Conservation (phyloP, 1,140 invertebrate genomes). For the Gonatopus flavifemur region DNA sequence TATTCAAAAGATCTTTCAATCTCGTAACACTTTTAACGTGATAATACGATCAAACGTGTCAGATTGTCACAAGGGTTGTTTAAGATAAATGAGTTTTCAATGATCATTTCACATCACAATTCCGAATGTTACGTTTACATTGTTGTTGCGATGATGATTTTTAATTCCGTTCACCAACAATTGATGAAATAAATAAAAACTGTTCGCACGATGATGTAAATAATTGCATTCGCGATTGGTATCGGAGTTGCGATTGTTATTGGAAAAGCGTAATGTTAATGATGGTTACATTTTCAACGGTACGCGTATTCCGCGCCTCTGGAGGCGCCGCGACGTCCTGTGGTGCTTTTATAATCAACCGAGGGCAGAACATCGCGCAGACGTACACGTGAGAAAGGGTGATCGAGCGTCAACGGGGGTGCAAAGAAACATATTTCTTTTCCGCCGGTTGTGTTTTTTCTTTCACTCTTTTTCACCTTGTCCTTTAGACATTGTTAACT, state of each 20-base stretch:
- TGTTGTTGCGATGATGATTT: not conserved
- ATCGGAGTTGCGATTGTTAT: not conserved
- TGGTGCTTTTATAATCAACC: slow-evolving; percentile 48
- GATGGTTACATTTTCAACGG: slow-evolving; percentile 44
- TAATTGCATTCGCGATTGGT: not conserved
- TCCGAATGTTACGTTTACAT: not conserved
- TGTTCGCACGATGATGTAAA: no score
- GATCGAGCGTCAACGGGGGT: slow-evolving; percentile 22
- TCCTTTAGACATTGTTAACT: no score
- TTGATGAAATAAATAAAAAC: no score
- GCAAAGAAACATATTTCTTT: slow-evolving; percentile 10
- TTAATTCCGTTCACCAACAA: no score
- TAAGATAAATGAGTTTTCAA: no score
- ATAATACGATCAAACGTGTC: no score
- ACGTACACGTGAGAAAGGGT: slow-evolving; percentile 33
- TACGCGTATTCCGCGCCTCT: slow-evolving; percentile 51
- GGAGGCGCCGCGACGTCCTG: slow-evolving; percentile 44
- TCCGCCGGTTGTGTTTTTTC: no score
- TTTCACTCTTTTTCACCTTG: no score
- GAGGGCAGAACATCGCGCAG: slow-evolving; percentile 36
- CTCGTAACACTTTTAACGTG: no score
- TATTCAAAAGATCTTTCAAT: no score
- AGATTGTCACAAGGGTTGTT: no score
- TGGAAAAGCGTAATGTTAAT: slow-evolving; percentile 5
- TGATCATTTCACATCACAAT: not conserved